Evolutionary conservation across 2,113 vertebrate species (phyloP).

Genomic region (Apistogramma diplotaenia): DNA sequence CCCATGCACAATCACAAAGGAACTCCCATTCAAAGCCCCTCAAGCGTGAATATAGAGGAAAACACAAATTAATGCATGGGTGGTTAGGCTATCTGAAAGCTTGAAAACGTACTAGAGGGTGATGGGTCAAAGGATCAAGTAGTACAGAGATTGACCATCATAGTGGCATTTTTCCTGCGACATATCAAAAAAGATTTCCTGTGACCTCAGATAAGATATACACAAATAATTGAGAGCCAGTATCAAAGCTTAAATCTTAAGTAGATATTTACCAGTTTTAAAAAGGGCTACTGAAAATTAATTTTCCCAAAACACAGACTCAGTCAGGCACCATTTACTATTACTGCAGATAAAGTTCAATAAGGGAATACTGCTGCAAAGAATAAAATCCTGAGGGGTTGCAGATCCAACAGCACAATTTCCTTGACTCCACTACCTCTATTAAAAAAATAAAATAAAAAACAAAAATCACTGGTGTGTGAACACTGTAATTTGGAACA

Average conservation of each 20-base stretch:
- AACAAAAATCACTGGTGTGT: constrained; percentile 11
- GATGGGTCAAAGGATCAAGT: constrained; percentile 46
- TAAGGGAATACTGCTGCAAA: not conserved
- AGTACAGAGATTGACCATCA: not conserved
- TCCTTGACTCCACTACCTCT: not conserved
- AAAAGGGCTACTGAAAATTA: too few species aligned
- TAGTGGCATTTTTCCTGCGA: not conserved
- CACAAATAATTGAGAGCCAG: not conserved
- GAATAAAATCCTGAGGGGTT: not conserved
- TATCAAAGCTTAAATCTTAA: not conserved
- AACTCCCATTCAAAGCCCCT: constrained; percentile 39
- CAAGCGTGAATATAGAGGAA: constrained; percentile 45
- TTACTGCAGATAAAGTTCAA: not conserved
- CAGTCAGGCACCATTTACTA: too few species aligned
- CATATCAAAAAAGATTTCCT: not conserved
- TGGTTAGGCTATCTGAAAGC: constrained; percentile 61
- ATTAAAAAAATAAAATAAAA: constrained; percentile 7
- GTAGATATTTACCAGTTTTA: not conserved
- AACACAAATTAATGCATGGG: constrained; percentile 53
- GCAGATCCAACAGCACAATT: constrained; percentile 18
- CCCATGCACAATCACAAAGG: constrained; percentile 60
- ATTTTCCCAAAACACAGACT: too few species aligned
- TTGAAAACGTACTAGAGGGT: constrained; percentile 20
- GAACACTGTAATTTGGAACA: constrained; percentile 23
- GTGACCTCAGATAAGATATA: not conserved